Evolutionary conservation across 2,113 vertebrate genomes (phyloP).

Genomic region (Himantopus leucocephalus): DNA sequence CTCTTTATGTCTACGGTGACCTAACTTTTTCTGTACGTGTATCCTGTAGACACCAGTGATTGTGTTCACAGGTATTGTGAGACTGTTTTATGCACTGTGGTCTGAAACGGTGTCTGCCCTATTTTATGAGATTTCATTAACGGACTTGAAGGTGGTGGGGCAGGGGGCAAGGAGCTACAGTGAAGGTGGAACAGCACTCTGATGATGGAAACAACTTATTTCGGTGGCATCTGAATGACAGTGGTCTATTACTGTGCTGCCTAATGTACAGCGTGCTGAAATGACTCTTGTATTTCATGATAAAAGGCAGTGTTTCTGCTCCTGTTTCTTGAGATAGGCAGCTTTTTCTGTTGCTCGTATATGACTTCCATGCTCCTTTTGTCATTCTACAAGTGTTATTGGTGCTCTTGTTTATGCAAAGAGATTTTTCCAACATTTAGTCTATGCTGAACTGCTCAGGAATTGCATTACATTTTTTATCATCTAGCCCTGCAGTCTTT

Average conservation of each 20-base stretch:
- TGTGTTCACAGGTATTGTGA: background rate
- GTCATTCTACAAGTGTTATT: background rate
- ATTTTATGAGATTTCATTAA: background rate
- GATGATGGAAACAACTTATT: background rate
- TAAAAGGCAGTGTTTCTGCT: background rate
- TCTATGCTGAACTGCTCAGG: background rate
- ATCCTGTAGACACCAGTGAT: fast-evolving
- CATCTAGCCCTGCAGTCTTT: background rate
- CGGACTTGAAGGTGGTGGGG: background rate
- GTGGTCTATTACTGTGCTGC: background rate
- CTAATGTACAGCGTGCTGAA: background rate
- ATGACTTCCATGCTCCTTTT: background rate
- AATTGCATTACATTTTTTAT: slow-evolving; percentile 6
- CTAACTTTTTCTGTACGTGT: fast-evolving
- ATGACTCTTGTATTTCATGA: background rate
- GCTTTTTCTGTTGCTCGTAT: background rate
- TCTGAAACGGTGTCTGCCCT: background rate
- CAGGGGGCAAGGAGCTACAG: background rate
- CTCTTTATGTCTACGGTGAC: background rate
- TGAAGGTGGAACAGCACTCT: background rate
- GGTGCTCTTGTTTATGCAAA: background rate
- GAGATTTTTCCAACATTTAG: slow-evolving; percentile 10
- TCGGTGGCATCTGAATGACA: background rate
- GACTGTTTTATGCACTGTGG: background rate
- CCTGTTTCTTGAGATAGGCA: background rate